Conservation (phyloP, 2,797 vertebrate genomes). For the Hylomyscus alleni region DNA sequence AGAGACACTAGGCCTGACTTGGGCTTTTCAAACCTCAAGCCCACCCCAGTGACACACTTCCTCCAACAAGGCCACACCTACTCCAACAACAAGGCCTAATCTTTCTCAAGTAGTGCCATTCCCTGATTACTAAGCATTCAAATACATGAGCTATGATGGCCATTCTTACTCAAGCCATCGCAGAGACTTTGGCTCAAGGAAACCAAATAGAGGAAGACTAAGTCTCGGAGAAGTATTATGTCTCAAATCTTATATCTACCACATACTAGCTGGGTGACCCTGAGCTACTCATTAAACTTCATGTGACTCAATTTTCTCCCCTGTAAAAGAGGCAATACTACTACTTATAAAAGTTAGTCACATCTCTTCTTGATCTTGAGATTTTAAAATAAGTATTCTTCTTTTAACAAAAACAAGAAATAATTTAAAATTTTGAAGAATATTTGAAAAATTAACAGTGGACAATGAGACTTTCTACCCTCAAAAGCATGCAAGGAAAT, state of each 20-base stretch:
- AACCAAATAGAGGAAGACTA: neutral
- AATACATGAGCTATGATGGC: neutral
- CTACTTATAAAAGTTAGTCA: slow-evolving; percentile 38
- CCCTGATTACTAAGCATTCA: no score
- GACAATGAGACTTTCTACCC: slow-evolving; percentile 17
- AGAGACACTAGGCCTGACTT: neutral
- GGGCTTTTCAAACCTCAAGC: neutral
- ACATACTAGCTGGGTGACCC: neutral
- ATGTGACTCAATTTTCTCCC: neutral
- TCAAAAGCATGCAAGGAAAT: neutral
- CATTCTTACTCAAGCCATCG: neutral
- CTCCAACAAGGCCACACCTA: neutral
- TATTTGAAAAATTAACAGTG: neutral
- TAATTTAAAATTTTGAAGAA: slow-evolving; percentile 55
- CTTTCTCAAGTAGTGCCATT: neutral
- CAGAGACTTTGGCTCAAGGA: neutral
- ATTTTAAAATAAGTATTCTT: slow-evolving; percentile 42
- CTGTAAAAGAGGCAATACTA: neutral
- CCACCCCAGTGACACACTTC: neutral
- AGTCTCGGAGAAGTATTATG: neutral
- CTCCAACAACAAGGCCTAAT: neutral
- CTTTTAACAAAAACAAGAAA: neutral
- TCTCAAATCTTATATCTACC: neutral
- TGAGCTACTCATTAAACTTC: neutral
- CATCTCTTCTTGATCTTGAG: slow-evolving; percentile 37